Conservation (phyloP, 2,797 vertebrate genomes). For the Alca torda region DNA sequence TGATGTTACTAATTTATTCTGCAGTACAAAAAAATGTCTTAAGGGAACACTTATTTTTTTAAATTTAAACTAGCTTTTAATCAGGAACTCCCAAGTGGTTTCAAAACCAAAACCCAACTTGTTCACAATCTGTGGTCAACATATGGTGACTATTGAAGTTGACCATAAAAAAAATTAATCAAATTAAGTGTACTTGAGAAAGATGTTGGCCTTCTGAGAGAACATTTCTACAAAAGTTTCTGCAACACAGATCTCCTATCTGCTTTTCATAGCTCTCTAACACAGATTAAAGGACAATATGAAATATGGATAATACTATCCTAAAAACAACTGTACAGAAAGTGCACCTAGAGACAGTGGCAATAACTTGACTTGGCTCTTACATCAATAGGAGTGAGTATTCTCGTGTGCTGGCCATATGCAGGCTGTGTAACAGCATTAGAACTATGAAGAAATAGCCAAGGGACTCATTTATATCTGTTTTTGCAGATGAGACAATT, state of each 20-base stretch:
- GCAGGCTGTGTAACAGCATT: background rate
- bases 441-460: conserved; percentile 9
- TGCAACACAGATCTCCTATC: background rate
- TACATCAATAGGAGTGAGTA: background rate
- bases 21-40: background rate
- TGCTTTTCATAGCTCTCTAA: background rate
- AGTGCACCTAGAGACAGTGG: background rate
- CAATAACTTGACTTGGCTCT: background rate
- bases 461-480: conserved; percentile 53
- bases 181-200: background rate
- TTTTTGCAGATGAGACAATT: conserved; percentile 69
- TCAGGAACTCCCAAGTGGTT: background rate
- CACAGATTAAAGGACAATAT: background rate
- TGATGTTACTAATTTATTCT: background rate
- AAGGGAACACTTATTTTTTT: background rate
- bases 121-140: background rate
- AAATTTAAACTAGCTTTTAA: background rate
- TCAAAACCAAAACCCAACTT: background rate
- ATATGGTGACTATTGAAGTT: background rate
- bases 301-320: background rate
- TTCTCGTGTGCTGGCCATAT: background rate
- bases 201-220: background rate
- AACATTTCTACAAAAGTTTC: background rate
- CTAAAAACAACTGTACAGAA: background rate
- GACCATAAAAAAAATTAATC: background rate